phyloP scores from a whole-genome alignment of 2,113 vertebrate genomes.

The Meles meles region DNA sequence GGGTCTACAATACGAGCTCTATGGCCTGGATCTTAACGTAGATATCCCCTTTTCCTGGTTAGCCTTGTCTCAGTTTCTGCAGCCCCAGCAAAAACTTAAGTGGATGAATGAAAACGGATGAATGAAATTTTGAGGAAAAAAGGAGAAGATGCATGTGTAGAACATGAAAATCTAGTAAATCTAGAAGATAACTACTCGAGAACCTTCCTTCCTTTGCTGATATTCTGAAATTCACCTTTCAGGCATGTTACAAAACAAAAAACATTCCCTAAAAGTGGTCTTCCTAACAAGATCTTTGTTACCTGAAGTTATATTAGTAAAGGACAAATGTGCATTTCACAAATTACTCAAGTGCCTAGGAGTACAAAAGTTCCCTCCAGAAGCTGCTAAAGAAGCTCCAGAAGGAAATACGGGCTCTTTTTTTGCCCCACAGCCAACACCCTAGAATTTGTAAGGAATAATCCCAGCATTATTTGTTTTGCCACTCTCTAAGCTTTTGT shows the following conservation, averaged over 20 bases:
- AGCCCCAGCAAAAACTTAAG: background rate
- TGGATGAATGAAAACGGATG: background rate
- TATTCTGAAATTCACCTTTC: conserved; percentile 13
- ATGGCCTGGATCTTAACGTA: background rate
- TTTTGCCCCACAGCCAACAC: background rate
- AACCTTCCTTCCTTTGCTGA: background rate
- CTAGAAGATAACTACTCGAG: background rate
- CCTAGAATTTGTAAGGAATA: background rate
- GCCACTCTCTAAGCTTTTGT: background rate
- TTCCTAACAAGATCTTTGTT: background rate
- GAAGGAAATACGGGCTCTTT: background rate
- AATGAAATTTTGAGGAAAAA: background rate
- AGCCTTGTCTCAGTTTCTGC: background rate
- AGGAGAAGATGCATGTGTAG: background rate
- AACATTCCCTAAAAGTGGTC: background rate
- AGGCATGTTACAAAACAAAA: background rate
- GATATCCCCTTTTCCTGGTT: background rate
- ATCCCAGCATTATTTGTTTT: background rate
- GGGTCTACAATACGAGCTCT: background rate
- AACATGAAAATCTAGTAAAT: background rate
- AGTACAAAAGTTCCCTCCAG: background rate
- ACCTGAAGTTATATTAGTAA: background rate
- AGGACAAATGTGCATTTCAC: background rate
- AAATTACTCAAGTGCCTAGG: background rate
- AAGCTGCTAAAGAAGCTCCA: background rate